Base-by-base conservation (phyloP, 2,113 vertebrate genomes). In the Istiophorus platypterus region DNA sequence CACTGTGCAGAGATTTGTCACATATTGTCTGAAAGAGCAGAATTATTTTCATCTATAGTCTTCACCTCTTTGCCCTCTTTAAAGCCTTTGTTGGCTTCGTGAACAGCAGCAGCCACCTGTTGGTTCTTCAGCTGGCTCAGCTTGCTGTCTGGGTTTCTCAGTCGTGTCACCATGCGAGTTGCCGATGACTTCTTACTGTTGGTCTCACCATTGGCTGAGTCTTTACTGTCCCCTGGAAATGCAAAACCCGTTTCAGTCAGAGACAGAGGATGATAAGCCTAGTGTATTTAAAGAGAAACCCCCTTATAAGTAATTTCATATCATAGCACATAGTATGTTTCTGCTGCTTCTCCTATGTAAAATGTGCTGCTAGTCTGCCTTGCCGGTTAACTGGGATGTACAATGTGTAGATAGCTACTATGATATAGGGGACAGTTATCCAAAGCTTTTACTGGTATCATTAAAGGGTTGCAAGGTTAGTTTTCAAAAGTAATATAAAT, bases 131-230 rank as follows among this genome's bases (percentile, higher is more conserved):
- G 86, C 87, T 97, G 97, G 92, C 97, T 97, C 67, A 99, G 94
- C 82, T 99, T 99, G 95, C 97, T 99, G 0, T 99, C 97, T 6
- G 97, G 97, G 85, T 99, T 99, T 85, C 97, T 95, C 88, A 98
- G 89, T 15, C 97, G 95, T 39, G 97, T 99, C 90, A 99, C 96
- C 95, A 99, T 99, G 42, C 97, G 96, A 0, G 95, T 98, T 0
- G 96, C 86, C 29, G 93, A 93, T 52, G 95, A 95, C 88, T 93
- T 95, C 72, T 96, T 97, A 59, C 88, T 87, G 59, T 95, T 54
- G 13, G 18, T 15, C 26, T 97, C 89, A 88, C 94, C 89, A 86
- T 96, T 91, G 93, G 96, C 37, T 0, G 82, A 81, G 27, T 92
- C 92, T 86, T 94, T 96, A 61, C 90, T 76, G 24, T 96, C 95